Percentiles rank a stretch among this genome's conserved stretches.
Conservation (phyloP, 1,140 invertebrate species). For the Drosophila sturtevanti region DNA sequence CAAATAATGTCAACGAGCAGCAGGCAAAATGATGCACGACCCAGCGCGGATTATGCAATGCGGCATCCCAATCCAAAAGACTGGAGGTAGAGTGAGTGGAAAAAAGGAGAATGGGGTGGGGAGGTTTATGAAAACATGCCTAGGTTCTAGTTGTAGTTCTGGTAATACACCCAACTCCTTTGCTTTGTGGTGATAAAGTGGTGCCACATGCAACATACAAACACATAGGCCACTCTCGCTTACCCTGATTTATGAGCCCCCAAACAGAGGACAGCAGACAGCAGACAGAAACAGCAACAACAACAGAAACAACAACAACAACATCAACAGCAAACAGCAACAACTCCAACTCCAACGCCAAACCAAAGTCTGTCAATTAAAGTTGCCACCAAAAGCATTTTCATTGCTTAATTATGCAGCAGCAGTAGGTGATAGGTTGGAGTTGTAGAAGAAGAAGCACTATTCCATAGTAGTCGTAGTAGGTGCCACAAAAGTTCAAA, state of each 20-base stretch:
- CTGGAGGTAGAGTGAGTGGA: not conserved
- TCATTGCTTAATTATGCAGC: slow-evolving; percentile 65
- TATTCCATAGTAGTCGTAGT: not conserved
- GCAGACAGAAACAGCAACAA: not conserved
- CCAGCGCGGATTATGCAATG: slow-evolving; percentile 19
- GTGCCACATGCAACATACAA: slow-evolving; percentile 59
- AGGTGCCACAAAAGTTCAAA: slow-evolving; percentile 21
- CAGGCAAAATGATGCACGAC: slow-evolving; percentile 74
- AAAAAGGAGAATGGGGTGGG: not conserved
- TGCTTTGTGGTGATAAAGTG: slow-evolving; percentile 41
- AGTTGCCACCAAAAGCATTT: slow-evolving; percentile 62
- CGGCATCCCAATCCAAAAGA: not conserved
- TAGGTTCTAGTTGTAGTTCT: slow-evolving; percentile 4
- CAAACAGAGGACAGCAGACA: slow-evolving; percentile 1
- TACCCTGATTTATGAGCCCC: slow-evolving; percentile 64
- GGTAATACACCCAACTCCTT: slow-evolving; percentile 41
- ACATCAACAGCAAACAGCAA: not conserved
- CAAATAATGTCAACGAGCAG: slow-evolving; percentile 70
- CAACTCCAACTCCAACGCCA: slow-evolving; percentile 35
- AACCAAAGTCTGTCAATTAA: slow-evolving; percentile 76
- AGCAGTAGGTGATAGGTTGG: slow-evolving; percentile 3
- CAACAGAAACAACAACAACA: not conserved
- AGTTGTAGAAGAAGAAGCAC: not conserved
- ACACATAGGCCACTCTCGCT: slow-evolving; percentile 61
- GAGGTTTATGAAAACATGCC: not conserved